phyloP scores from a whole-genome alignment of 1,140 invertebrate genomes.

The Luehdorfia chinensis region DNA sequence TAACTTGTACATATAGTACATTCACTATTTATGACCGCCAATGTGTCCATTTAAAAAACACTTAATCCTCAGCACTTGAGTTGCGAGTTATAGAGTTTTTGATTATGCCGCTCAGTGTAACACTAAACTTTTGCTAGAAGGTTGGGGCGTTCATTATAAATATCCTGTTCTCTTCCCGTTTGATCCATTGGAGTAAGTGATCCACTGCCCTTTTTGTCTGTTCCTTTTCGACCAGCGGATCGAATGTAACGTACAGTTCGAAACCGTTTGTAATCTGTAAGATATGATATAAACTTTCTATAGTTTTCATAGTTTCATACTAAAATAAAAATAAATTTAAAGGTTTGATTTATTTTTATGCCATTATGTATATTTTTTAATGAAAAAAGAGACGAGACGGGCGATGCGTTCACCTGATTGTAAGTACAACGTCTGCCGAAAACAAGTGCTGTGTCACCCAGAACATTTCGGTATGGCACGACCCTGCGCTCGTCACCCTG shows the following conservation, averaged over 20 bases:
- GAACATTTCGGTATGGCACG: too few species aligned
- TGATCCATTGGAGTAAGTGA: slow-evolving; percentile 94
- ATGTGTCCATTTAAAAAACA: too few species aligned
- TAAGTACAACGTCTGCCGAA: too few species aligned
- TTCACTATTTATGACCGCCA: neutral
- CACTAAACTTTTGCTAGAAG: slow-evolving; percentile 80
- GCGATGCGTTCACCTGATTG: too few species aligned
- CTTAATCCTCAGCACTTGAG: slow-evolving; percentile 34
- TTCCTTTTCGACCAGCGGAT: slow-evolving; percentile 89
- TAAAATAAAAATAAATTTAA: slow-evolving; percentile 8
- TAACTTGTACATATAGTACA: too few species aligned
- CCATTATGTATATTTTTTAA: too few species aligned
- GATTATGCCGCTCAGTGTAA: slow-evolving; percentile 39
- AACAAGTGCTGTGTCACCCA: too few species aligned
- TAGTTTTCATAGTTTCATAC: too few species aligned
- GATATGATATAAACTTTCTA: too few species aligned
- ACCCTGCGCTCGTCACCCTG: too few species aligned
- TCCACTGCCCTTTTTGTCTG: slow-evolving; percentile 91
- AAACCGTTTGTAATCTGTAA: slow-evolving; percentile 91
- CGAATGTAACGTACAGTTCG: slow-evolving; percentile 95
- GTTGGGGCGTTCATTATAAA: slow-evolving; percentile 95
- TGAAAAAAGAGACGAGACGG: too few species aligned
- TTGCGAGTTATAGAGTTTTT: slow-evolving; percentile 44
- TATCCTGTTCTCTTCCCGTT: slow-evolving; percentile 93
- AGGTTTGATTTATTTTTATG: too few species aligned